Conservation (phyloP, 2,113 vertebrate genomes). For the Shinisaurus crocodilurus region DNA sequence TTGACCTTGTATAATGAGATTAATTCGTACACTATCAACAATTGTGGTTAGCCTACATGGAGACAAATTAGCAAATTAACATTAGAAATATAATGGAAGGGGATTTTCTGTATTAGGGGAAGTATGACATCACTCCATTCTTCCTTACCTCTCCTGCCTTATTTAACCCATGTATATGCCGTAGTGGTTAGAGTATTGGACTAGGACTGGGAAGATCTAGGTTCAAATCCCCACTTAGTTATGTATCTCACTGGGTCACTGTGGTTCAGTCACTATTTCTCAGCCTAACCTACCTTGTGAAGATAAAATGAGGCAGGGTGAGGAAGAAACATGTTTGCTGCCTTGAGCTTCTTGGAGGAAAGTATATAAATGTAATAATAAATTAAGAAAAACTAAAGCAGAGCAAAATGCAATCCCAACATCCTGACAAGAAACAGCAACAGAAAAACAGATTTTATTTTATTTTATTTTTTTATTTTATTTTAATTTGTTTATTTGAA, state of each 20-base stretch:
- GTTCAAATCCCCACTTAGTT: no score
- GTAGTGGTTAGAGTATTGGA: no score
- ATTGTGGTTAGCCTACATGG: not conserved
- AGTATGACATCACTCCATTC: not conserved
- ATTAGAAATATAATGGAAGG: not conserved
- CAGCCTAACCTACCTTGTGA: no score
- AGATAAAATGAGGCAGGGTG: no score
- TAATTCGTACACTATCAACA: not conserved
- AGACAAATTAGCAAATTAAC: constrained; percentile 4
- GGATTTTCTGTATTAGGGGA: not conserved
- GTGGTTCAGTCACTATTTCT: no score
- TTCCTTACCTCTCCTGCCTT: not conserved
- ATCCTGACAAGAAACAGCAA: not conserved
- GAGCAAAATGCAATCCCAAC: not conserved
- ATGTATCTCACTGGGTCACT: no score
- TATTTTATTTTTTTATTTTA: no score
- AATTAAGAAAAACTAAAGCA: not conserved
- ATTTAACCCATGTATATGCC: not conserved
- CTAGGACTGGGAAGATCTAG: no score
- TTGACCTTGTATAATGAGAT: not conserved
- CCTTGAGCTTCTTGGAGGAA: no score
- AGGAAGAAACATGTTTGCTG: no score
- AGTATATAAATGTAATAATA: no score
- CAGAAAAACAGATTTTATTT: not conserved
- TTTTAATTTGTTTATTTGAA: no score